Base-by-base conservation (phyloP, 2,888 invertebrate species). In the Morpho helenor region DNA sequence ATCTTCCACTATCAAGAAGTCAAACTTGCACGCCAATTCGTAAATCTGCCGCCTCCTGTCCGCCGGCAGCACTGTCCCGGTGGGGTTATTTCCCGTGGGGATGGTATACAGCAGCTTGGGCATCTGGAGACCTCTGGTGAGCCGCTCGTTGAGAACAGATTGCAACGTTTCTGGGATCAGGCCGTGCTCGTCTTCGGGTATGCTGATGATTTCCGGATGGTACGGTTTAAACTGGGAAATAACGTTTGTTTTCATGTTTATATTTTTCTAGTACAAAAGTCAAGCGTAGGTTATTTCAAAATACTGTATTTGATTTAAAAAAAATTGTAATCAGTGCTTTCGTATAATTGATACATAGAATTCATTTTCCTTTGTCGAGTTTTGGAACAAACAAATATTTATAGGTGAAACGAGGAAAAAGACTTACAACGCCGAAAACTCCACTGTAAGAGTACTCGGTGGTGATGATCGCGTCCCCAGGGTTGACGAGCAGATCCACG, bases 1-100 rank as follows among this genome's bases (percentile, higher is more conserved):
- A 71, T 96, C 96, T 75, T 96, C 96, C 7, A 96, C 71, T 55
- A 96, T 95, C 7, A 96, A 72, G 43, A 96, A 92, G 80, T 96
- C 93, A 76, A 94, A 95, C 75, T 93, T 91, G 79, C 95, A 94
- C 49, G 95, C 95, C 63, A 96, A 87, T 66, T 92, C 88, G 74
- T 96, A 96, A 48, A 96, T 93, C 79, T 93, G 92, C 62, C 92
- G 87, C 60, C 94, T 92, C 64, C 96, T 90, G 10, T 93, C 92
- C 49, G 92, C 83, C 0, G 94, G 89, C 56, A 95, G 84, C 0
- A 95, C 93, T 0, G 92, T 91, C 0, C 96, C 96, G 0, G 94
- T 94, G 1, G 96, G 96, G 75, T 96, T 96, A 39, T 92, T 92
- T 0, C 95, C 95, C 8, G 94, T 96, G 0, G 96, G 95, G 64